These are phyloP conservation scores for Erythrolamprus reginae DNA, from an alignment of 2,113 vertebrate species.

Conservation along the genomic window DNA sequence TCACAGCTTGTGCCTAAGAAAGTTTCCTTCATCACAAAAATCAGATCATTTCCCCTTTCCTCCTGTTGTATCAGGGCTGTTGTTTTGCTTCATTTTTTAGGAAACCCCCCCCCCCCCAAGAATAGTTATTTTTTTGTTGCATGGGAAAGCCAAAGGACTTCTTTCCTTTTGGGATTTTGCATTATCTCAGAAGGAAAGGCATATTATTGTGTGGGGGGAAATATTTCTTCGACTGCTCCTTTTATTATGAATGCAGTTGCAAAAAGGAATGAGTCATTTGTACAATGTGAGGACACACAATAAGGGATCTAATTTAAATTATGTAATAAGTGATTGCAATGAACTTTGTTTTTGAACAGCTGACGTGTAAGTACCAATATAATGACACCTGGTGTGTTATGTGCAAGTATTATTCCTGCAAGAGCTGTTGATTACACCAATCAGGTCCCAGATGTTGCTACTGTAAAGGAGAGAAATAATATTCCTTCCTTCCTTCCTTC, in stretches of 20 bases:
- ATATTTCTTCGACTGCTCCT: not conserved
- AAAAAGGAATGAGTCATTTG: not conserved
- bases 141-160: not conserved
- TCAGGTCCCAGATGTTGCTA: not conserved
- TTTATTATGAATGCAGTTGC: not conserved
- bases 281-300: not conserved
- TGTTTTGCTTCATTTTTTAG: not conserved
- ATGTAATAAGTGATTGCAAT: not conserved
- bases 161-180: not conserved
- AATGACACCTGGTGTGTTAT: not conserved
- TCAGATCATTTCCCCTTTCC: not conserved
- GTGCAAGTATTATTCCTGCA: not conserved
- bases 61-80: not conserved
- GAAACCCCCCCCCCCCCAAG: too few relatives aligned
- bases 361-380: not conserved
- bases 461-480: not conserved
- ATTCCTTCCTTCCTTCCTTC: not conserved
- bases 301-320: not conserved
- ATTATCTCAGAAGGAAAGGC: not conserved
- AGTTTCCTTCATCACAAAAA: conserved; percentile 31
- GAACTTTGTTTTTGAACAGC: not conserved
- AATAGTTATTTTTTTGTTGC: not conserved
- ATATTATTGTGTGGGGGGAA: not conserved
- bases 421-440: not conserved
- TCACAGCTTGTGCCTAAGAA: conserved; percentile 67